Conservation (phyloP, 1,140 invertebrate species). For the Calliphora vicina region DNA sequence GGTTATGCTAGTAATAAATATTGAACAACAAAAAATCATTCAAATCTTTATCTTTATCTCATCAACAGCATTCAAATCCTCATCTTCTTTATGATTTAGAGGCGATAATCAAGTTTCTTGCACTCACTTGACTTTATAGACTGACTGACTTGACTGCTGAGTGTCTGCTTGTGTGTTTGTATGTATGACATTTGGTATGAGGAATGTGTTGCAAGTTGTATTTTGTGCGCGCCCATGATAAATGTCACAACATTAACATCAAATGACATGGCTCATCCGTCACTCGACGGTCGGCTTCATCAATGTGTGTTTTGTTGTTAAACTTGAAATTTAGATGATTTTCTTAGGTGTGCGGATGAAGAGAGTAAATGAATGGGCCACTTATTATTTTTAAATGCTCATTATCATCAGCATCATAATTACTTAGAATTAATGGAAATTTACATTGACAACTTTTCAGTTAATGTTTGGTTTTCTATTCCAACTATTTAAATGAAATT, state of each 20-base stretch:
- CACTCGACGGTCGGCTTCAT: constrained; percentile 58
- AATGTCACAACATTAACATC: constrained; percentile 64
- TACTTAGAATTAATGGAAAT: not conserved
- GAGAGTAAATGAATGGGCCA: not conserved
- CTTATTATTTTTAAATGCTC: constrained; percentile 7
- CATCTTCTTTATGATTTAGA: not conserved
- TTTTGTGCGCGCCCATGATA: constrained; percentile 55
- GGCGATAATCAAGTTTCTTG: constrained; percentile 14
- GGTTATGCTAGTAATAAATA: no score
- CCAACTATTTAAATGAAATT: no score
- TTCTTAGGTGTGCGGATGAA: not conserved
- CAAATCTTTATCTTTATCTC: not conserved
- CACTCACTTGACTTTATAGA: not conserved
- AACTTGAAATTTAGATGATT: constrained; percentile 24
- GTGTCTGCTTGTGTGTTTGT: not conserved
- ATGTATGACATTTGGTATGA: not conserved
- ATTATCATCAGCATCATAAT: not conserved
- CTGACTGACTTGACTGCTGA: not conserved
- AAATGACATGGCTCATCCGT: constrained; percentile 63
- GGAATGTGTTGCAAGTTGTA: not conserved
- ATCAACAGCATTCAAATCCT: not conserved
- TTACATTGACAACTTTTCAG: constrained; percentile 25
- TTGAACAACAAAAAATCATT: not conserved
- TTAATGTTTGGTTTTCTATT: not conserved
- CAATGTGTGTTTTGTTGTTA: constrained; percentile 20